A percentile compares a stretch with the other conserved stretches of the same genome.
These are phyloP conservation scores for Thereva unica DNA, from an alignment of 2,888 invertebrate genomes.

Conservation along the genomic window DNA sequence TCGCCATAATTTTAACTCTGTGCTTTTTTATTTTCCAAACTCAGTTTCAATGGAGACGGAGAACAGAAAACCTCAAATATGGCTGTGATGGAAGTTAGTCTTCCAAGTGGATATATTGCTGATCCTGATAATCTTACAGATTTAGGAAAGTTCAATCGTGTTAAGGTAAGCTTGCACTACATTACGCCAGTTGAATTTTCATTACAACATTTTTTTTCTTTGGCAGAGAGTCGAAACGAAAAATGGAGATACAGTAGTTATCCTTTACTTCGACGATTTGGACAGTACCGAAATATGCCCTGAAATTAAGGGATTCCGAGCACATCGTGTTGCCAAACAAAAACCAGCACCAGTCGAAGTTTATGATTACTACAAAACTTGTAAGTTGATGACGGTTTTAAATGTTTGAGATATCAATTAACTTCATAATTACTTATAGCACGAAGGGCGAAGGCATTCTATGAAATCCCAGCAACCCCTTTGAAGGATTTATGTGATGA, in stretches of 20 bases:
- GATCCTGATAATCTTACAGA: conserved; percentile 74
- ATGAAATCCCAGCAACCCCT: too few species aligned
- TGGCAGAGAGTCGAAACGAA: conserved; percentile 68
- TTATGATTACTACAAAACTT: conserved; percentile 90
- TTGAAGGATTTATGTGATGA: too few species aligned
- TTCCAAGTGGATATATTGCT: conserved; percentile 90
- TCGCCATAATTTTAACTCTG: neutral
- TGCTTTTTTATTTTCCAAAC: neutral
- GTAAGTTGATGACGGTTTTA: conserved; percentile 60
- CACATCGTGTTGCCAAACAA: conserved; percentile 82
- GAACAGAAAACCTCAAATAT: conserved; percentile 75
- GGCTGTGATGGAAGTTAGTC: conserved; percentile 85
- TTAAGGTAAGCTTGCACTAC: conserved; percentile 45
- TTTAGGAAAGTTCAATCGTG: conserved; percentile 59
- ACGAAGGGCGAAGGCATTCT: too few species aligned
- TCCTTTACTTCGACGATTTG: conserved; percentile 75
- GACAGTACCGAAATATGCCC: conserved; percentile 71
- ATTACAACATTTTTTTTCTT: neutral
- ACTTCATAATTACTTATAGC: neutral
- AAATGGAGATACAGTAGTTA: conserved; percentile 65
- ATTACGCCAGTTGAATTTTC: neutral
- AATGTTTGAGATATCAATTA: neutral
- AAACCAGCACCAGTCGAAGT: conserved; percentile 83
- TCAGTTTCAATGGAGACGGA: conserved; percentile 66
- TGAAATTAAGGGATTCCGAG: conserved; percentile 81